phyloP scores from a whole-genome alignment of 1,140 invertebrate genomes.

The Atta colombica region DNA sequence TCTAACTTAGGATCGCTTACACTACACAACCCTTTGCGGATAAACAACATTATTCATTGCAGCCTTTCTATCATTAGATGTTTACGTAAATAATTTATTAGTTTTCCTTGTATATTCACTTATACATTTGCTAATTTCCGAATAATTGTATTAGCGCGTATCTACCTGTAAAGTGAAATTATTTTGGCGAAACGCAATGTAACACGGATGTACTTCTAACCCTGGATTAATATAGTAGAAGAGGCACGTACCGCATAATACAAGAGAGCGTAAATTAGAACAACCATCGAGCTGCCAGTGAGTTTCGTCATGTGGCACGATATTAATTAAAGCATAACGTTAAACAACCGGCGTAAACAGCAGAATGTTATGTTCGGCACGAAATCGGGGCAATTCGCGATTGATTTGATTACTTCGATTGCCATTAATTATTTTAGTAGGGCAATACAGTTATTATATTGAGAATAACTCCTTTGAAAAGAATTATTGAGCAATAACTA shows the following conservation, averaged over 20 bases:
- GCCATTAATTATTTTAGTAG: slow-evolving; percentile 35
- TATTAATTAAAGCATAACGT: slow-evolving; percentile 63
- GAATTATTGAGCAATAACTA: background rate
- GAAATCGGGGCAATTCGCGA: slow-evolving; percentile 32
- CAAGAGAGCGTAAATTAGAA: slow-evolving; percentile 65
- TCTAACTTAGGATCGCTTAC: slow-evolving; percentile 36
- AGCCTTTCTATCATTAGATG: slow-evolving; percentile 40
- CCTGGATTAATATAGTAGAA: slow-evolving; percentile 60
- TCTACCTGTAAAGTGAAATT: slow-evolving; percentile 57
- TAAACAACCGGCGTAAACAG: slow-evolving; percentile 52
- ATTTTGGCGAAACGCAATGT: slow-evolving; percentile 48
- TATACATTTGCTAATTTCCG: slow-evolving; percentile 35
- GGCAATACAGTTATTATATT: slow-evolving; percentile 14
- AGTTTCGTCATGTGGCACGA: slow-evolving; percentile 55
- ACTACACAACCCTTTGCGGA: background rate
- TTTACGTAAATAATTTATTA: slow-evolving; percentile 55
- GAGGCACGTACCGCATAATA: slow-evolving; percentile 65
- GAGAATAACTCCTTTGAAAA: background rate
- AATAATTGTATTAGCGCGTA: slow-evolving; percentile 58
- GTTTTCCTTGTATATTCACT: background rate
- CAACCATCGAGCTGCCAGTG: slow-evolving; percentile 57
- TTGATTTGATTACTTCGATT: slow-evolving; percentile 26
- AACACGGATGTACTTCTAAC: slow-evolving; percentile 60
- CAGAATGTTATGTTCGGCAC: slow-evolving; percentile 34
- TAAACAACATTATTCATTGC: slow-evolving; percentile 1